Conservation (phyloP, 2,113 vertebrate genomes). For the Peromyscus californicus region DNA sequence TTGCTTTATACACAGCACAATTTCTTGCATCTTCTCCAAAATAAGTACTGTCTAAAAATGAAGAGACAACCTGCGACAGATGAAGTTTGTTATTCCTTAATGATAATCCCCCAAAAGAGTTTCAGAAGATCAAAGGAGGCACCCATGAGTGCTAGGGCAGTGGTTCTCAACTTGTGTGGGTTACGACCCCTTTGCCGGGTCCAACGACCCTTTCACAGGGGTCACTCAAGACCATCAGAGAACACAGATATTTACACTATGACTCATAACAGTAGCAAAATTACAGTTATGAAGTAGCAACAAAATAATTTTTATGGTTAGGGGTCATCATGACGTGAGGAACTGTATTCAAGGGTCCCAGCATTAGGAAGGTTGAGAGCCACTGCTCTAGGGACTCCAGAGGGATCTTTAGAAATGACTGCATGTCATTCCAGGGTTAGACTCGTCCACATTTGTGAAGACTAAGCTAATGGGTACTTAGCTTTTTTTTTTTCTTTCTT, state of each 20-base stretch:
- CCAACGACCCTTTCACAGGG: background rate
- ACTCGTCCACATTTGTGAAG: conserved; percentile 12
- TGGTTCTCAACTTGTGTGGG: background rate
- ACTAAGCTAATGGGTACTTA: conserved; percentile 7
- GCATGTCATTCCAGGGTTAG: conserved; percentile 20
- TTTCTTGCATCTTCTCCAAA: conserved; percentile 90
- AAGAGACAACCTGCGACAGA: conserved; percentile 92
- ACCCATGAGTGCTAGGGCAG: background rate
- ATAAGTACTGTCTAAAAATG: conserved; percentile 92
- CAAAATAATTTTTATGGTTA: background rate
- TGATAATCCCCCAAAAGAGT: background rate
- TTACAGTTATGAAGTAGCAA: background rate
- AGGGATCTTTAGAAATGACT: conserved; percentile 33
- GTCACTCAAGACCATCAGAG: background rate
- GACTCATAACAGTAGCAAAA: background rate
- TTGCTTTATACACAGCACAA: conserved; percentile 93
- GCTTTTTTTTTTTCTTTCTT: background rate
- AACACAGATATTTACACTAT: background rate
- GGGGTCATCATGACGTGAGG: background rate
- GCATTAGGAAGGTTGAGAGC: background rate
- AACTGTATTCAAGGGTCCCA: background rate
- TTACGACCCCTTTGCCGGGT: background rate
- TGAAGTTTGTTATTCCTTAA: conserved; percentile 74
- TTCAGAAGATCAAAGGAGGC: conserved; percentile 56
- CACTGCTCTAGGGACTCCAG: background rate